Evolutionary conservation across 2,888 invertebrate genomes (phyloP), one percentile per base, ranked within the genome.

Genomic region (Polylopha cassiicola): DNA sequence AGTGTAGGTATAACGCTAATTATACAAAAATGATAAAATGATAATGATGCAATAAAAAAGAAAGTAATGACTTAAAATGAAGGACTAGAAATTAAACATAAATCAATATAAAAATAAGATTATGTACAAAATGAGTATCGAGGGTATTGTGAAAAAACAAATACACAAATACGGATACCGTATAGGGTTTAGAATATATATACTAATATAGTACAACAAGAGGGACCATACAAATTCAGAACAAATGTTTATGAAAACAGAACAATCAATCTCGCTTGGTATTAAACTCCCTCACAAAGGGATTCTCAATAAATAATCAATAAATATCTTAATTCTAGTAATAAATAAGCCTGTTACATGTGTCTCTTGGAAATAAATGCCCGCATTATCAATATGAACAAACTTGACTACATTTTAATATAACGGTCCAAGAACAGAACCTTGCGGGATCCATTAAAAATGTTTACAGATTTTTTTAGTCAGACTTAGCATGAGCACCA

Each of bases 101-200:
- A 56, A 51, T 54, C 44, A 55, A 47, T 52, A 63, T 48, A 53
- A 57, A 45, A 51, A 51, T 49, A 50, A 50, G 46, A 50, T 47
- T 46, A 51, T 49, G 39, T 31, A 44, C 46, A 39, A 26, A 39
- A 22, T 36, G 30, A 37, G 43, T 41, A 34, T 26, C 42, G 38
- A 52, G 48, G 50, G 48, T 54, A 61, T 68, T 74, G 63, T 62
- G 58, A 50, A 63, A 66, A 61, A 69, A 65, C 73, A 74, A 68
- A 72, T 75, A 80, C 74, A 78, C 76, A 76, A 67, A 81, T 79
- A 82, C 82, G 82, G 81, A 82, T 82, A 74, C 82, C 84, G 81
- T 84, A 82, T 67, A 72, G 61, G 67, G 65, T 73, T 44, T 63
- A 53, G 56, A 52, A 62, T 54, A 58, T 34, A 61, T 56, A 73